Evolutionary conservation across 2,113 vertebrate genomes (phyloP).

Genomic region (Stigmatopora argus): DNA sequence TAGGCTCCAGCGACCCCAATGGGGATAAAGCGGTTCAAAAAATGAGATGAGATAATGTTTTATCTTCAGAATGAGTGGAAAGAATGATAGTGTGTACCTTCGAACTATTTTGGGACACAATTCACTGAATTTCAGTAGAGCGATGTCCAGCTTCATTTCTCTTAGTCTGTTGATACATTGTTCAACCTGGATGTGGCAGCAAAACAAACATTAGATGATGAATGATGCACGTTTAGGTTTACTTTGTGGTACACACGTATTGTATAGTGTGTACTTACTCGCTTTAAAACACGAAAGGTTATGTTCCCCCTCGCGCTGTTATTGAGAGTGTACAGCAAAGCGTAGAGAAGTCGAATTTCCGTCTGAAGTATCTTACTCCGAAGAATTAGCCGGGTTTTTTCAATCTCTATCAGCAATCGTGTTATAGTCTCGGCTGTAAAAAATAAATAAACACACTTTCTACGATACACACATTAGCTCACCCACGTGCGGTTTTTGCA

Average conservation of each 20-base stretch:
- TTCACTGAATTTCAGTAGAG: slow-evolving; percentile 55
- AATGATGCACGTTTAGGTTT: neutral
- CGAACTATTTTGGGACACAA: slow-evolving; percentile 60
- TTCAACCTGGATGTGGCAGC: slow-evolving; percentile 58
- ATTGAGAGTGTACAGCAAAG: slow-evolving; percentile 56
- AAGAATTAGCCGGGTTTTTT: slow-evolving; percentile 44
- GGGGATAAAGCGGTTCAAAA: too few species aligned
- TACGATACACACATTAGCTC: neutral
- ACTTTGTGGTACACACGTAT: neutral
- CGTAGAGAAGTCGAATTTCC: slow-evolving; percentile 63
- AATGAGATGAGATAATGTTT: too few species aligned
- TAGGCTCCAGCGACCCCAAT: too few species aligned
- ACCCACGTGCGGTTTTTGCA: slow-evolving; percentile 21
- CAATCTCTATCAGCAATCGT: slow-evolving; percentile 9
- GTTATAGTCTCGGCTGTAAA: slow-evolving; percentile 16
- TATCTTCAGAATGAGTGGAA: too few species aligned
- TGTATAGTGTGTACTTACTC: slow-evolving; percentile 45
- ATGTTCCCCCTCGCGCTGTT: slow-evolving; percentile 63
- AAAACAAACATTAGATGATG: neutral
- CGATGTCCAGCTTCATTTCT: slow-evolving; percentile 64
- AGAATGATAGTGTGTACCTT: slow-evolving; percentile 41
- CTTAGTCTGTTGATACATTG: slow-evolving; percentile 71
- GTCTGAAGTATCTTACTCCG: slow-evolving; percentile 59
- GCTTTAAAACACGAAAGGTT: slow-evolving; percentile 61
- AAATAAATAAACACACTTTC: neutral